phyloP scores from a whole-genome alignment of 2,888 invertebrate species.

The Leptopterna dolabrata region DNA sequence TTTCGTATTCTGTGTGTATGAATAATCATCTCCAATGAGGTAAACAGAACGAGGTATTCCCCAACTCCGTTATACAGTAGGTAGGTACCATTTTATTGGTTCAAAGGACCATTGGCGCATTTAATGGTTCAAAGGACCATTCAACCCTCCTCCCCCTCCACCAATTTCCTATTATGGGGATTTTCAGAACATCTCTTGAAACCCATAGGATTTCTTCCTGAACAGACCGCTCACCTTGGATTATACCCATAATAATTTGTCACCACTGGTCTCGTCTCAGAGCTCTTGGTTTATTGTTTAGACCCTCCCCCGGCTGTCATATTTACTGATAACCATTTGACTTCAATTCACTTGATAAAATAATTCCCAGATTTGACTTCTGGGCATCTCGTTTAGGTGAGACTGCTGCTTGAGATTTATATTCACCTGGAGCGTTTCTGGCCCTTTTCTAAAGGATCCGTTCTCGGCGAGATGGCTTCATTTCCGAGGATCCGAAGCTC shows the following conservation, averaged over 20 bases:
- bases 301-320: background rate
- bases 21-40: too few species aligned
- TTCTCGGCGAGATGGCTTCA: background rate
- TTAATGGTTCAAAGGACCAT: too few species aligned
- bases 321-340: background rate
- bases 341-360: too few species aligned
- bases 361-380: background rate
- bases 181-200: too few species aligned
- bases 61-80: too few species aligned
- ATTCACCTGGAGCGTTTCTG: background rate
- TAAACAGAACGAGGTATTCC: too few species aligned
- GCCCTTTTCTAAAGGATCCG: background rate
- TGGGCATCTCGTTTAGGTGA: background rate
- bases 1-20: too few species aligned
- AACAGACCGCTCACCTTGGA: background rate
- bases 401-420: constrained; percentile 9
- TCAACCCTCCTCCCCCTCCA: too few species aligned
- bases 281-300: background rate
- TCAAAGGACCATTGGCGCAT: too few species aligned
- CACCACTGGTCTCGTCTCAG: background rate
- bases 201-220: background rate
- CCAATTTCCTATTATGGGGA: too few species aligned
- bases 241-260: background rate
- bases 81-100: too few species aligned
- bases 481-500: background rate